Evolutionary conservation across 2,888 invertebrate species (phyloP), one percentile per base, ranked within the genome.

Genomic region (Girardia tigrina): DNA sequence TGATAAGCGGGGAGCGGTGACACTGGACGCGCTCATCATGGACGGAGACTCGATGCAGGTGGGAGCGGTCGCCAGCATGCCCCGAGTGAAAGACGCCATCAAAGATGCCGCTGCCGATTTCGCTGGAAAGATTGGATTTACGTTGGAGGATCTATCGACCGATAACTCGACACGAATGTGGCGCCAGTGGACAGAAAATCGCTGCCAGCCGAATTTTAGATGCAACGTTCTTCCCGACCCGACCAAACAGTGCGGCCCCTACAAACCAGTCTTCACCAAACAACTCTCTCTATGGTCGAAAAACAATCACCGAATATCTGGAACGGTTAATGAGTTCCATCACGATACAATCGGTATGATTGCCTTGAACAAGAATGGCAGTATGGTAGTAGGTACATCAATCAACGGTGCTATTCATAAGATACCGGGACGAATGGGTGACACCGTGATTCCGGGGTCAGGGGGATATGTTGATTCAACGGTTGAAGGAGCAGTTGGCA

Each of bases 271-370:
- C 16, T n/a, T 16, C 12, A 72, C 8, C 16, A 36, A 36, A 12
- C 36, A 36, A 36, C 8, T n/a, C n/a, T n/a, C n/a, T n/a, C n/a
- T n/a, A n/a, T n/a, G n/a, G n/a, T 75, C 14, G 42, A 28, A 56
- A 20, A 26, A 29, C n/a, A 16, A 56, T 26, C 23, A 27, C 29
- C 69, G 73, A 71, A 42, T 27, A 2, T 71, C 77, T 0, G 72
- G n/a, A 28, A 42, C 79, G 70, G 85, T 89, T 77, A 86, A 87
- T 77, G 81, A 83, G 75, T 85, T 87, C 73, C 91, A 93, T 84
- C 97, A 99, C 84, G 98, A 99, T 81, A 99, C 98, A 0, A 94
- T 99, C 80, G 94, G 95, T 28, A 91, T 97, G 89, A 87, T 98
- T 56, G 91, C 90, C 0, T 88, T 97, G 74, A 93, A 94, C 85